A percentile compares a stretch with the other conserved stretches of the same genome.
These are phyloP conservation scores for Allophyes oxyacanthae DNA, from an alignment of 2,888 invertebrate genomes.

Conservation along the genomic window DNA sequence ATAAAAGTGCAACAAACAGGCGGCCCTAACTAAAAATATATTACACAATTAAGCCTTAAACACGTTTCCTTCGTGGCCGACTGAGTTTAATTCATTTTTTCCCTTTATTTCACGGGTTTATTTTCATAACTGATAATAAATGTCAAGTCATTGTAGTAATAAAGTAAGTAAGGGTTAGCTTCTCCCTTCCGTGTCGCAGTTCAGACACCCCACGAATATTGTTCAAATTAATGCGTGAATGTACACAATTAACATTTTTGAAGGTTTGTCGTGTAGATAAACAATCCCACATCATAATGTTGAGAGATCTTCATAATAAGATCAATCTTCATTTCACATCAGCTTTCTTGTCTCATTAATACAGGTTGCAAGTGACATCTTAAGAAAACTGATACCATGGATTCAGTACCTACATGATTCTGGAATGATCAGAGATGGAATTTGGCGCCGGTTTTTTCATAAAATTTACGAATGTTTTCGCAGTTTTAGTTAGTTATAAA, in stretches of 20 bases:
- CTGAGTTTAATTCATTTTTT: conserved; percentile 68
- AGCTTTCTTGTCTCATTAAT: no score
- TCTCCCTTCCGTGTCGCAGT: conserved; percentile 65
- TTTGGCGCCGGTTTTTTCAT: no score
- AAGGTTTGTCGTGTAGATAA: conserved; percentile 30
- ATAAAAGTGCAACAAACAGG: conserved; percentile 74
- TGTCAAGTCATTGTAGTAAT: conserved; percentile 84
- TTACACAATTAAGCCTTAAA: conserved; percentile 76
- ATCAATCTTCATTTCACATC: no score
- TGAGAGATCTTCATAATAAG: no score
- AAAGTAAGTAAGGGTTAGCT: conserved; percentile 72
- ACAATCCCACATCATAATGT: conserved; percentile 17
- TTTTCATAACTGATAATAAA: conserved; percentile 86
- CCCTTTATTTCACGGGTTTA: conserved; percentile 76
- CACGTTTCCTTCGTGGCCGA: conserved; percentile 68
- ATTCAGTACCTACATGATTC: no score
- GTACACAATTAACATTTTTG: conserved; percentile 40
- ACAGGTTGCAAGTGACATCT: no score
- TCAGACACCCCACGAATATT: conserved; percentile 40
- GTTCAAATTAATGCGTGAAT: conserved; percentile 50
- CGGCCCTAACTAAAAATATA: conserved; percentile 70
- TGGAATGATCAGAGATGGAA: no score
- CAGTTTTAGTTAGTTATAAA: no score
- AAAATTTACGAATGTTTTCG: no score
- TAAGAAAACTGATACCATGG: no score